A percentile compares a stretch with the other conserved stretches of the same genome.
Evolutionary conservation across 2,797 vertebrate species (phyloP).

Genomic region (Malurus leucopterus): DNA sequence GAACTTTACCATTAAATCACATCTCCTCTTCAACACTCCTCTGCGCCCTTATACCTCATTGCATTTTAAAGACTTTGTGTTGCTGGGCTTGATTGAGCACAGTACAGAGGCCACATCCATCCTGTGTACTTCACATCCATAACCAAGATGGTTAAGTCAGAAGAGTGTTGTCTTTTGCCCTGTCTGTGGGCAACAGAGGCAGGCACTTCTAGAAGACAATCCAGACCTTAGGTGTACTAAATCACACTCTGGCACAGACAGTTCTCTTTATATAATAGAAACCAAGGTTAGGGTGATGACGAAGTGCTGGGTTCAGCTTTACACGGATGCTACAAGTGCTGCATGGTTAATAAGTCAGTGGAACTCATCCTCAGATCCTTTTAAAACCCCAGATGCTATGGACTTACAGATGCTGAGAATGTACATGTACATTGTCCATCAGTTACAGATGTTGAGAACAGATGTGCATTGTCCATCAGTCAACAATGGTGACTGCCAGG

Average conservation of each 20-base stretch:
- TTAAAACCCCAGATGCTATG: neutral
- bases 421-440: neutral
- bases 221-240: neutral
- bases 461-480: neutral
- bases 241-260: neutral
- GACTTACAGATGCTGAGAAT: neutral
- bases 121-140: neutral
- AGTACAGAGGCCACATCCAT: neutral
- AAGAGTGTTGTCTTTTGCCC: neutral
- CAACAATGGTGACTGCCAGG: neutral
- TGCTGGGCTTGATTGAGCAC: neutral
- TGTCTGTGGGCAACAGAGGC: neutral
- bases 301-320: neutral
- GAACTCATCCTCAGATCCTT: neutral
- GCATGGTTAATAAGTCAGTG: neutral
- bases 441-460: neutral
- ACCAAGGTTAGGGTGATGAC: neutral
- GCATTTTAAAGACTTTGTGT: neutral
- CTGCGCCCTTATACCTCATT: neutral
- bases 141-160: neutral
- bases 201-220: neutral
- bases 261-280: neutral
- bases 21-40: conserved; percentile 3
- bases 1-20: conserved; percentile 14
- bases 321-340: neutral